phyloP scores from a whole-genome alignment of 2,797 vertebrate species.

The Neomorphus geoffroyi region DNA sequence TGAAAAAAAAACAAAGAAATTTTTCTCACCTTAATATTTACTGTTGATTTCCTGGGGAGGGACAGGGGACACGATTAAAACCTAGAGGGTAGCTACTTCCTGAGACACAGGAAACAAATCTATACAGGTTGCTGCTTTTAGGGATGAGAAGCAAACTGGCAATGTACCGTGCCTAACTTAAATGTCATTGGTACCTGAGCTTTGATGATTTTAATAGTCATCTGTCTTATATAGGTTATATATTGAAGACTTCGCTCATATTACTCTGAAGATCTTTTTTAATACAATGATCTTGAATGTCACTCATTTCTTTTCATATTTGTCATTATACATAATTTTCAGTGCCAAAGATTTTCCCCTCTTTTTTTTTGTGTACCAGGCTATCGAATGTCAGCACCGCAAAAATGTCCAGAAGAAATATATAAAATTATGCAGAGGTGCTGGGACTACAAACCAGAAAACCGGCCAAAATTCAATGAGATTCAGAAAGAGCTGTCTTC shows the following conservation, averaged over 20 bases:
- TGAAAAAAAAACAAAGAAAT: not conserved
- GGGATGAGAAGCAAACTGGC: not conserved
- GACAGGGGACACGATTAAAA: not conserved
- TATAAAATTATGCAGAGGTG: conserved; percentile 94
- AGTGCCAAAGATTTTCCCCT: not conserved
- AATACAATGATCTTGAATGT: not conserved
- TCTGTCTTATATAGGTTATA: not conserved
- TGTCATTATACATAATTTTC: not conserved
- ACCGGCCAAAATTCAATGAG: conserved; percentile 91
- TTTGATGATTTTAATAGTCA: not conserved
- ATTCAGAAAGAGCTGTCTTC: conserved; percentile 88
- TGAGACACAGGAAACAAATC: not conserved
- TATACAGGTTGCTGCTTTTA: not conserved
- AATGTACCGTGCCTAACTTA: not conserved
- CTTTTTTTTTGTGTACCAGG: conserved; percentile 75
- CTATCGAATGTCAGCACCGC: conserved; percentile 93
- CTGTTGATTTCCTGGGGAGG: not conserved
- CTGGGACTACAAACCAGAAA: conserved; percentile 95
- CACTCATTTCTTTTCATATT: not conserved
- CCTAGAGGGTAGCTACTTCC: not conserved
- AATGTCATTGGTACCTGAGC: not conserved
- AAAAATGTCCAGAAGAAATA: conserved; percentile 95
- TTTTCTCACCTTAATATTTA: not conserved
- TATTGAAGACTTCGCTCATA: not conserved
- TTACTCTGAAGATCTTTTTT: not conserved